phyloP scores from a whole-genome alignment of 1,140 invertebrate genomes.

The Camponotus vicinus region DNA sequence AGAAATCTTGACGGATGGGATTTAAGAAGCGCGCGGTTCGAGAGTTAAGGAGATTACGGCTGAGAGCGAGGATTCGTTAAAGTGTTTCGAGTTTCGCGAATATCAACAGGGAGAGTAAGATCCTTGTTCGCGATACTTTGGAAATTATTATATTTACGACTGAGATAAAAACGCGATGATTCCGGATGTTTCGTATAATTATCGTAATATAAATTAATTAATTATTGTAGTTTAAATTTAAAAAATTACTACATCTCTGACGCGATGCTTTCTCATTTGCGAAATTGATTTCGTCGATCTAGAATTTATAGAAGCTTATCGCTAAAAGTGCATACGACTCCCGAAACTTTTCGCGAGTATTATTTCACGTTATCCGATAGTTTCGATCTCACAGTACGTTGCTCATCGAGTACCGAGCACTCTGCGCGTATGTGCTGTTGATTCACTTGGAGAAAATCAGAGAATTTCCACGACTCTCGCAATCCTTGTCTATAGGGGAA shows the following conservation, averaged over 20 bases:
- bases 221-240: background rate
- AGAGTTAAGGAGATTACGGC: conserved; percentile 43
- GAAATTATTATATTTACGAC: conserved; percentile 13
- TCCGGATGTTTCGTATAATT: background rate
- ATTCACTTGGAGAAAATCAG: conserved; percentile 54
- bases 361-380: conserved; percentile 34
- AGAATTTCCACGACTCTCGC: conserved; percentile 51
- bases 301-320: background rate
- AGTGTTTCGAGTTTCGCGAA: conserved; percentile 3
- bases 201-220: background rate
- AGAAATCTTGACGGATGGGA: conserved; percentile 42
- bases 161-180: background rate
- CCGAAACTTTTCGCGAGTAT: conserved; percentile 9
- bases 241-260: too few species aligned
- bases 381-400: conserved; percentile 46
- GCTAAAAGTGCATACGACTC: conserved; percentile 16
- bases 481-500: conserved; percentile 40
- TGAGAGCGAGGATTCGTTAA: conserved; percentile 37
- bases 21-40: conserved; percentile 8
- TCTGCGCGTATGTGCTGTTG: conserved; percentile 24
- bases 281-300: conserved; percentile 11
- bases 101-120: background rate
- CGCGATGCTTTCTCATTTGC: background rate
- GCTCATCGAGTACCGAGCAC: conserved; percentile 42
- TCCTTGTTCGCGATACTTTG: background rate